Evolutionary conservation across 2,888 invertebrate genomes (phyloP), one percentile per base, ranked within the genome.

Genomic region (Cryptus viduatorius): DNA sequence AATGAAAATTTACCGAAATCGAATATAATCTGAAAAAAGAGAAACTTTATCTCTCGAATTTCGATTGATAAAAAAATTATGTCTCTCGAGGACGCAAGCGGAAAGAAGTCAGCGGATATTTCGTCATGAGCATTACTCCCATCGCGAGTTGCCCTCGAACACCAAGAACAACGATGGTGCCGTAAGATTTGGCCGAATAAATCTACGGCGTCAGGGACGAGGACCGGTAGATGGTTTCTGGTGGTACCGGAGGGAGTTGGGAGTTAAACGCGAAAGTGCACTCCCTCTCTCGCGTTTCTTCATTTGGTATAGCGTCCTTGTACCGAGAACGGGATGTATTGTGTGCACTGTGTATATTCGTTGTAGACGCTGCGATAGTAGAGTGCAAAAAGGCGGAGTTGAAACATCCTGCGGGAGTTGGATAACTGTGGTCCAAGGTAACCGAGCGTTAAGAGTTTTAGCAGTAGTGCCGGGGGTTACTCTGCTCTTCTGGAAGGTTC

Each of bases 391-490:
- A 72, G 83, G 80, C 61, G 72, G 76, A 72, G 72, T 77, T 71
- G 53, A 77, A 71, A 80, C 46, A 80, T 80, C 80, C 77, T 44
- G 44, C 50, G 72, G 77, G 80, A 80, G 56, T 80, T 67, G 80
- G 72, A 79, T 79, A 79, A 83, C 77, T 67, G 80, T 53, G 77
- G 80, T 56, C 77, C 77, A 56, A 71, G 79, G 83, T 77, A 85
- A 86, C 84, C 80, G 79, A 83, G 82, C 82, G 84, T 87, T 86
- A 84, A 84, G 76, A 80, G 69, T 76, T 61, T 81, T 37, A 59
- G 29, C 65, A 50, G 61, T 42, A 46, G 69, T 50, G 68, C 42
- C 50, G 59, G 19, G 56, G 80, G 75, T 71, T 24, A 75, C 64
- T 80, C 53, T 50, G n/a, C 65, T 46, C 64, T 29, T 24, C 31